Base-by-base conservation (phyloP, 2,888 invertebrate genomes). In the Leptopterna dolabrata region DNA sequence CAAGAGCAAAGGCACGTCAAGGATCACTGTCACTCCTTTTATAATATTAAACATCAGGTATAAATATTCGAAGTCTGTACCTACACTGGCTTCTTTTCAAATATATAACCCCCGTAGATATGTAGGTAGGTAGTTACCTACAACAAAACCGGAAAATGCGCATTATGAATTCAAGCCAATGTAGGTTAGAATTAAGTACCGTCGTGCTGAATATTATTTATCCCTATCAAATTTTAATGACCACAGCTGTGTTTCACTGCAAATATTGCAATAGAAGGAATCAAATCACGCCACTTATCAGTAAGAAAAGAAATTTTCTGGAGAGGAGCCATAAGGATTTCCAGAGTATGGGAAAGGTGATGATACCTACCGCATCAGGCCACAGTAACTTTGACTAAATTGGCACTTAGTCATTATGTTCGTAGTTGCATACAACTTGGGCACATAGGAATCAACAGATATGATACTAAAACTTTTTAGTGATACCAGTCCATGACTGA, bases 281-380 rank as follows among this genome's bases (percentile, higher is more conserved):
- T 4, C 63, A 63, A 24, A 63, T 63, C 63, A 63, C 63, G 63
- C 24, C 63, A 63, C 63, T 63, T 63, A 63, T 63, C 63, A 63
- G 63, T 63, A 2, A 4, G 63, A 63, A 63, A 63, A 73, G 73
- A 73, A 19, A 36, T 73, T 70, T 73, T 41, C 41, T 73, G 73
- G 73, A 36, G 14, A 73, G 73, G 16, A 73, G 73, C 73, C 73
- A 73, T 73, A 73, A 36, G 73, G 73, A 36, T 63, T 63, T 24
- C 63, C 63, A 24, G 24, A 63, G 63, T 63, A 13, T 24, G 24
- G 63, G 24, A 24, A 11, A 63, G 63, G 63, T 63, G 24, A 24
- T 19, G 63, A 63, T 63, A 63, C 9, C 3, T 24, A 19, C 24
- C 6, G 24, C n/a, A n/a, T n/a, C n/a, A n/a, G 51, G n/a, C 51